Percentiles rank a stretch among this genome's conserved stretches.
Evolutionary conservation across 2,888 invertebrate genomes (phyloP).

Genomic region (Ormyrus pomaceus): DNA sequence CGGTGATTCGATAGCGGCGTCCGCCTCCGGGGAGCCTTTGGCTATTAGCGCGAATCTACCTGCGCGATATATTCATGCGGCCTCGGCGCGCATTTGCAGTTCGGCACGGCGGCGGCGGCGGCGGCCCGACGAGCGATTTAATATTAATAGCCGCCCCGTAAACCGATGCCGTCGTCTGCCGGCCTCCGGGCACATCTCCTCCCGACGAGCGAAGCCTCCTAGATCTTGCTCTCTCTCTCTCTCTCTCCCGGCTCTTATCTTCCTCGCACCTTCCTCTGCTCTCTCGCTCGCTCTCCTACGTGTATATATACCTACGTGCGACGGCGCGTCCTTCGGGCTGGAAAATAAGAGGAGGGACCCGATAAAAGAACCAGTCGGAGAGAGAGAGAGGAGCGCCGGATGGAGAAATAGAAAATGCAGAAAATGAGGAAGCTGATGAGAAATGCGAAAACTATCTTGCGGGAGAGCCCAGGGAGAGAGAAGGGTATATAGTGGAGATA

Average conservation of each 20-base stretch:
- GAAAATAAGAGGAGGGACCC: not conserved
- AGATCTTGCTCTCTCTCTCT: constrained; percentile 1
- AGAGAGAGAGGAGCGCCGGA: constrained; percentile 1
- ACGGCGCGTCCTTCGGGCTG: too few species aligned
- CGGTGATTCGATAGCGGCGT: not conserved
- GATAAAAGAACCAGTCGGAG: not conserved
- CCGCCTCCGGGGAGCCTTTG: constrained; percentile 21
- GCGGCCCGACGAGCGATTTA: constrained; percentile 37
- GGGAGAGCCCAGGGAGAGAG: too few species aligned
- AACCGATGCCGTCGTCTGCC: constrained; percentile 5
- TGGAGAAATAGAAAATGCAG: not conserved
- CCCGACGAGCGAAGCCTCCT: too few species aligned
- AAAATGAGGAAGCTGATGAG: too few species aligned
- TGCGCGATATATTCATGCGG: constrained; percentile 30
- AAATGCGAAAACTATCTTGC: too few species aligned
- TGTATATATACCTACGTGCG: too few species aligned
- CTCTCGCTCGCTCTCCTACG: not conserved
- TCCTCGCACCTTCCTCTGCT: constrained; percentile 29
- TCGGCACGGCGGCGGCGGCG: not conserved
- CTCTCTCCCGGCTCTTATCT: constrained; percentile 28
- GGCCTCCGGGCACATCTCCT: not conserved
- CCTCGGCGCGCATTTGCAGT: not conserved
- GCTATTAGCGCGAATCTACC: constrained; percentile 40
- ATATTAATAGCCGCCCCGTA: constrained; percentile 50
- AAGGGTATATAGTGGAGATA: too few species aligned